These are phyloP conservation scores for Sisor rabdophorus DNA, from an alignment of 2,113 vertebrate species.

Conservation along the genomic window DNA sequence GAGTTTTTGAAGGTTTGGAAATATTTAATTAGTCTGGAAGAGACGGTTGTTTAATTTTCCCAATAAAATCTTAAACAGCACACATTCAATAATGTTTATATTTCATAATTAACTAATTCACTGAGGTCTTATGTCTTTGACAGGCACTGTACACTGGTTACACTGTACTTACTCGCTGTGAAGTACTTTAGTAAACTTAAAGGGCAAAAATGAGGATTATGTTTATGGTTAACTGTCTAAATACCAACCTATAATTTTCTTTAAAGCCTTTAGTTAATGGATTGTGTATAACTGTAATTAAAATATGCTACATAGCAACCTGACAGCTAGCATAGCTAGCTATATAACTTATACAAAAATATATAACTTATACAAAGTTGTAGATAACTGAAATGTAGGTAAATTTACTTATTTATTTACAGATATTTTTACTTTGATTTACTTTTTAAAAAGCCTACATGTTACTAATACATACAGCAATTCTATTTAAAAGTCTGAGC, in stretches of 20 bases:
- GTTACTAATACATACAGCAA: background rate
- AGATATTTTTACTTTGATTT: too few relatives aligned
- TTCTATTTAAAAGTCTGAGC: background rate
- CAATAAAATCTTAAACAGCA: too few relatives aligned
- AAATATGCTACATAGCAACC: background rate
- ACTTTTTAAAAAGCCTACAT: too few relatives aligned
- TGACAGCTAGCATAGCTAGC: background rate
- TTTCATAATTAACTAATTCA: too few relatives aligned
- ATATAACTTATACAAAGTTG: background rate
- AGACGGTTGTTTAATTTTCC: background rate
- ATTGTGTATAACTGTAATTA: background rate
- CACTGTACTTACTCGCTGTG: background rate
- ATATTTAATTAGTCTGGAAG: slow-evolving; percentile 3
- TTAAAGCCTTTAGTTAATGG: background rate
- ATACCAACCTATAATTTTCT: background rate
- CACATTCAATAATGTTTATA: too few relatives aligned
- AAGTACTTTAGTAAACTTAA: background rate
- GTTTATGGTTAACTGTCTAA: background rate
- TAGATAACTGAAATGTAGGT: background rate
- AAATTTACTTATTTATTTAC: background rate
- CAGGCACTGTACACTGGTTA: too few relatives aligned
- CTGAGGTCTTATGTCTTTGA: too few relatives aligned
- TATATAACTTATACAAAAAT: background rate
- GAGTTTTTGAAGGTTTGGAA: background rate
- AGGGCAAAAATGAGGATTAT: background rate